Evolutionary conservation across 2,888 invertebrate genomes (phyloP), one percentile per base, ranked within the genome.

Genomic region (Spodoptera picta): DNA sequence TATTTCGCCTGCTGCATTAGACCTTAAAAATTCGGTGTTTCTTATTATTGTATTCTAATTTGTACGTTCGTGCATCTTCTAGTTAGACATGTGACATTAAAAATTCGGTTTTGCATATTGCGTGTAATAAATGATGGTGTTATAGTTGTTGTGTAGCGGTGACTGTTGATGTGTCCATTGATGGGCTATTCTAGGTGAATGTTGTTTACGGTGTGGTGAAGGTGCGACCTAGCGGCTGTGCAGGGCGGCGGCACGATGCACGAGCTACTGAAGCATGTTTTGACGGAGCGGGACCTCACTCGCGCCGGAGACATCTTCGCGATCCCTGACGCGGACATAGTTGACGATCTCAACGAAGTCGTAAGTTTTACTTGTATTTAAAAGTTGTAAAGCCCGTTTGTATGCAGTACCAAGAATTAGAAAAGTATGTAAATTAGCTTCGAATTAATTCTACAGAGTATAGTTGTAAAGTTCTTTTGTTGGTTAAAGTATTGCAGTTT

Each of bases 291-390:
- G 88, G 98, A 99, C 93, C 95, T 99, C 68, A 98, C 98, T 56
- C 95, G 97, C 88, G 98, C 98, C 81, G 98, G 98, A 36, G 98
- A 98, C 91, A 95, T 99, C 73, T 99, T 99, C 92, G 97, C 97
- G 11, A 96, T 99, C 69, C 96, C 97, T 50, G 98, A 99, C 94
- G 96, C 96, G 65, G 97, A 97, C 75, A 98, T 99, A 79, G 97
- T 98, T 31, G 96, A 97, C 89, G 98, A 98, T 90, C 95, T 98
- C 81, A 97, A 97, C 57, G 97, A 97, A 94, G 98, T 98, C 87
- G 97, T 98, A 85, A 95, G 96, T 24, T 14, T 62, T 53, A 50
- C 55, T 50, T 68, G 63, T 66, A 56, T 63, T 65, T 52, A 57
- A 66, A 14, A 72, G 62, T 64, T 27, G 53, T 53, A 47, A 54